Evolutionary conservation across 2,113 vertebrate species (phyloP), one percentile per base, ranked within the genome.

Genomic region (Maccullochella peelii): DNA sequence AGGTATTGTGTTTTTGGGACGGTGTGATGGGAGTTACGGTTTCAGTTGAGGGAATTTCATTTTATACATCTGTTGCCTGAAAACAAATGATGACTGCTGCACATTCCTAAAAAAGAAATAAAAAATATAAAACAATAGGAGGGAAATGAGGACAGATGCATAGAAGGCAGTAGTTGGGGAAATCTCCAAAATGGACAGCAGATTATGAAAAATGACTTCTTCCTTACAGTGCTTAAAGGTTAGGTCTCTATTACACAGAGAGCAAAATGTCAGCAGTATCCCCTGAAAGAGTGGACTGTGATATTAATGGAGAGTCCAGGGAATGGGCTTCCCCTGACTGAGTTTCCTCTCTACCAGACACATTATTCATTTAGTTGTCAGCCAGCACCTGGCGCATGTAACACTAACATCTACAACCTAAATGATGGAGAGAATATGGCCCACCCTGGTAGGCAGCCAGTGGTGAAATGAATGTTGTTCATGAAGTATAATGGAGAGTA

Each of bases 141-240:
- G 58, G 62, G 14, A 90, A 90, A 88, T 79, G 52, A 85, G 84
- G 79, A 87, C 72, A 84, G 83, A 93, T 90, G 90, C 87, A 82
- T 77, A 80, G 74, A 40, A 83, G 79, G 63, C 42, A 67, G 68
- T 8, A 63, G 80, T 88, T 86, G 74, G 76, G 80, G 82, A 86
- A 90, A 84, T 83, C 85, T 88, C 77, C 62, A 81, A 84, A 91
- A 93, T 83, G 92, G 90, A 92, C 90, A 89, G 86, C 88, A 88
- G 93, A 96, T 96, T 94, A 96, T 96, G 96, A 98, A 96, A 97
- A 97, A 97, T 96, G 94, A 94, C 94, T 96, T 90, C 94, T 93
- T 91, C 94, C 86, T 9, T 88, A 93, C 93, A 95, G 94, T 95
- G 95, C 95, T 97, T 97, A 98, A 98, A 97, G 96, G 97, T 97